Conservation (phyloP, 2,888 invertebrate species). For the Branchipolynoe longqiensis region DNA sequence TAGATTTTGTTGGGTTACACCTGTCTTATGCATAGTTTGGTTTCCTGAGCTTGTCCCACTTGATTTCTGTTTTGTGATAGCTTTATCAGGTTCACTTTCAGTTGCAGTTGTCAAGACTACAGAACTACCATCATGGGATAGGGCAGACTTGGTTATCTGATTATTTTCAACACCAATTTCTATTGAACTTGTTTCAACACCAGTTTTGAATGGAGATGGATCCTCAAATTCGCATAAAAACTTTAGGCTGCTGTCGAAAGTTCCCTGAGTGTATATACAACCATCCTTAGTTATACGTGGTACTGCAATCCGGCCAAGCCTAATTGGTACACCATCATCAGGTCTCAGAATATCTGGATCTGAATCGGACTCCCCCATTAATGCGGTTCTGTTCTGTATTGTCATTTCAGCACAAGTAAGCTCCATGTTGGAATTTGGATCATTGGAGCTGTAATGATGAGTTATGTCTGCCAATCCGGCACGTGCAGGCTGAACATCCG, state of each 20-base stretch:
- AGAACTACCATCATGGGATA: too few relatives aligned
- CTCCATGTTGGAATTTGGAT: not conserved
- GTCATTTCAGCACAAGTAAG: not conserved
- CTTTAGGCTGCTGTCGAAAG: conserved; percentile 8
- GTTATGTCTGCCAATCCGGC: not conserved
- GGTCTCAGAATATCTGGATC: conserved; percentile 7
- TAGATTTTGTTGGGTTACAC: too few relatives aligned
- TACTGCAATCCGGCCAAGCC: not conserved
- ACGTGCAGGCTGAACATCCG: not conserved
- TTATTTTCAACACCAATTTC: conserved; percentile 1
- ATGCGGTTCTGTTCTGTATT: not conserved
- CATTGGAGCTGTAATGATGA: not conserved
- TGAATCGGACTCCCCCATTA: conserved; percentile 3
- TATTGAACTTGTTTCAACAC: not conserved
- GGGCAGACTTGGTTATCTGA: too few relatives aligned
- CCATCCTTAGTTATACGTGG: conserved; percentile 39
- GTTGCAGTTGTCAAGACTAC: too few relatives aligned
- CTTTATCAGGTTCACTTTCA: too few relatives aligned
- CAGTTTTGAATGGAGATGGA: not conserved
- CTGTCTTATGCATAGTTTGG: too few relatives aligned
- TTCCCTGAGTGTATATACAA: conserved; percentile 40
- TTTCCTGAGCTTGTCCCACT: too few relatives aligned
- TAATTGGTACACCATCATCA: conserved; percentile 34
- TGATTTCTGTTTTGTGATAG: too few relatives aligned
- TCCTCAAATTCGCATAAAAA: conserved; percentile 1